Base-by-base conservation (phyloP, 2,797 vertebrate genomes). In the Nyctalus aviator region DNA sequence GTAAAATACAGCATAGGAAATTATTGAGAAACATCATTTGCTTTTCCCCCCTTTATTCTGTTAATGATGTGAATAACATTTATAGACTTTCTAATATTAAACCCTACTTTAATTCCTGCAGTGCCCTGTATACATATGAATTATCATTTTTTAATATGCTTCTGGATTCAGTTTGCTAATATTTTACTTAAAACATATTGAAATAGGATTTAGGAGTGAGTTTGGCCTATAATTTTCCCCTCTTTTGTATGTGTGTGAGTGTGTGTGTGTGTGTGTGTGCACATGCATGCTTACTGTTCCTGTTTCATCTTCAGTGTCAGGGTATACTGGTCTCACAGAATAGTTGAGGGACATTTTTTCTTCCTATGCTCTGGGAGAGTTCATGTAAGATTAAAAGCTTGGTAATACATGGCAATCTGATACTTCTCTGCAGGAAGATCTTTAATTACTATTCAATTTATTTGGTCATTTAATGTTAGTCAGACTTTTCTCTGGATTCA, bases 171-270 rank as follows among this genome's bases (percentile, higher is more conserved):
- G 41, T 77, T 89, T 77, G 77, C 78, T 85, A 57, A 82, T 85
- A 71, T 71, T 93, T 90, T 86, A 69, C 81, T 88, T 88, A 88
- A 82, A 73, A 30, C 21, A 11, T 87, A 23, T 62, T 59, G 32
- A 50, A 62, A 30, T 30, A 93, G 30, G 8, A 15, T 69, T 53
- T 13, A n/a, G n/a, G 50, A 82, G 25, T 77, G 62, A 84, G 20
- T 81, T 64, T 46, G 57, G 25, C 13, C 13, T 48, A 18, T 76
- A 48, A 12, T n/a, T 66, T 50, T 27, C 32, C 8, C 46, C 14
- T 25, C 14, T 20, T 69, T 75, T 32, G 57, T 27, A 25, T 59
- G 25, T 27, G 57, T 27, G 25, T 59, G 57, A 5, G 4, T 59
- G 57, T 59, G 57, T 59, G 11, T 27, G 25, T 11, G 20, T 12